These are phyloP conservation scores for Peucedramus taeniatus DNA, from an alignment of 2,113 vertebrate species.

Conservation along the genomic window DNA sequence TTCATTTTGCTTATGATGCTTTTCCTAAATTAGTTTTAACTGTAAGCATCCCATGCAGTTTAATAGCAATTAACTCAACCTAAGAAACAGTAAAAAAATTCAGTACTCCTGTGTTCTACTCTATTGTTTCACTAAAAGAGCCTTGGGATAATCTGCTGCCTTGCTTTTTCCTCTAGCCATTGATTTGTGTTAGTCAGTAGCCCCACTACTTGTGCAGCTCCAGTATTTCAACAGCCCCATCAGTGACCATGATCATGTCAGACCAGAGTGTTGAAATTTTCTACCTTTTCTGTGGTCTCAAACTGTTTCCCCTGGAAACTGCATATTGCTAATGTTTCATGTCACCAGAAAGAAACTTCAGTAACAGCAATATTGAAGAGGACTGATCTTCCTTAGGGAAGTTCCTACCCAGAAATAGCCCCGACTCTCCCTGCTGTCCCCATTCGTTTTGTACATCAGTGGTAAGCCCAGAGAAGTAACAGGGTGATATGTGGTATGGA, in stretches of 20 bases:
- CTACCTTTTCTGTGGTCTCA: neutral
- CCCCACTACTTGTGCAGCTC: neutral
- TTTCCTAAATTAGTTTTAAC: neutral
- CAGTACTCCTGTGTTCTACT: neutral
- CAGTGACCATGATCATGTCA: neutral
- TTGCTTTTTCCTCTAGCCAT: neutral
- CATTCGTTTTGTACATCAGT: neutral
- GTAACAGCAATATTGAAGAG: neutral
- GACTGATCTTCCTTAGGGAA: neutral
- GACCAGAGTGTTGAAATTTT: neutral
- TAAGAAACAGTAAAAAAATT: neutral
- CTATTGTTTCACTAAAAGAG: neutral
- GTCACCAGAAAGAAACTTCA: neutral
- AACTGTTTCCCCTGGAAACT: neutral
- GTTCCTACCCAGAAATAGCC: neutral
- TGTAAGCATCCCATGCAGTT: neutral
- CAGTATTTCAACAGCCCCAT: neutral
- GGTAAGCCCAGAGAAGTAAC: neutral
- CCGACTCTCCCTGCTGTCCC: neutral
- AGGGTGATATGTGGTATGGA: neutral
- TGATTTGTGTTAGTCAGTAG: neutral
- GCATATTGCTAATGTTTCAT: neutral
- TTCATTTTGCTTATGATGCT: neutral
- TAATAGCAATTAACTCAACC: neutral
- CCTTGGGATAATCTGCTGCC: neutral